Evolutionary conservation across 1,140 invertebrate genomes (phyloP).

Genomic region (Steinernema feltiae): DNA sequence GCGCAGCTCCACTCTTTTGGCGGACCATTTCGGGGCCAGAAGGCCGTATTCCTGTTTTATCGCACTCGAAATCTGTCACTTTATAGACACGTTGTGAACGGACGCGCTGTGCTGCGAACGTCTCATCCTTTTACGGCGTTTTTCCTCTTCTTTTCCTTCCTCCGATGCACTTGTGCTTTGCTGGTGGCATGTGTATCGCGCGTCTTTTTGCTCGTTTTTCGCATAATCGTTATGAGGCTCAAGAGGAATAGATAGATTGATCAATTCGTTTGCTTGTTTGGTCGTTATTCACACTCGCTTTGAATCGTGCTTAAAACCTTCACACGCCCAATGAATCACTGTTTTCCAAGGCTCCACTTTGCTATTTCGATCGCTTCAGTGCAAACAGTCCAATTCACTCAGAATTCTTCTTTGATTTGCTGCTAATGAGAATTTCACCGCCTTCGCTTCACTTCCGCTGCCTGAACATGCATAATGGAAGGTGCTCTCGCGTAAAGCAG

Average conservation of each 20-base stretch:
- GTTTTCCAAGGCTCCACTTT: no score
- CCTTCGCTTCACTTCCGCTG: no score
- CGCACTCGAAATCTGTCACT: conserved; percentile 9
- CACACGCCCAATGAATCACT: no score
- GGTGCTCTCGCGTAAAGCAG: not conserved
- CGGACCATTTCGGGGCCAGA: not conserved
- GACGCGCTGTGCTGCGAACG: not conserved
- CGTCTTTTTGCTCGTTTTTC: not conserved
- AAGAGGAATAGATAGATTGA: conserved; percentile 9
- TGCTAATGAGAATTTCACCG: no score
- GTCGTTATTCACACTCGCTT: no score
- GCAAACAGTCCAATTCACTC: no score
- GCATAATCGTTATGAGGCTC: conserved; percentile 11
- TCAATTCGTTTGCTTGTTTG: conserved; percentile 5
- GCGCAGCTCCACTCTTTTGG: no score
- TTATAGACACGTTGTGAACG: conserved; percentile 13
- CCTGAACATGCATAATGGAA: no score
- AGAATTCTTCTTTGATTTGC: no score
- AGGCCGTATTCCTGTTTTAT: conserved; percentile 11
- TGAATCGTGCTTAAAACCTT: no score
- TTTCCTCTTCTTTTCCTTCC: conserved; percentile 1
- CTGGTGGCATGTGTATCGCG: not conserved
- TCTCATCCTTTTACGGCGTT: not conserved
- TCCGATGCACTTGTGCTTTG: not conserved
- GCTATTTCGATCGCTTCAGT: no score